Conservation (phyloP, 2,113 vertebrate species). For the Halichoerus grypus region DNA sequence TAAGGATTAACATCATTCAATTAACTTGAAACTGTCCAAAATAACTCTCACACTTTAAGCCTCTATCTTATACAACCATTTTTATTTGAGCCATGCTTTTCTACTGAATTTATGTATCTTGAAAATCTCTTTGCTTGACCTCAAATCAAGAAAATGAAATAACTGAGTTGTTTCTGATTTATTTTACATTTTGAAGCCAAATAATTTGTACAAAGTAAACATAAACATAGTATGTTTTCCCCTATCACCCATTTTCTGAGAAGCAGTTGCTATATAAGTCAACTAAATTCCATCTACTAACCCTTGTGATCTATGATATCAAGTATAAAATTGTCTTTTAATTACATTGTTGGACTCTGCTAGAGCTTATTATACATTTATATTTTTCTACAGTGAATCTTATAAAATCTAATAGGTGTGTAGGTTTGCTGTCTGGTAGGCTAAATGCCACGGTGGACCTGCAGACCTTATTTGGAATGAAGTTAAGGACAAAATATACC, state of each 20-base stretch:
- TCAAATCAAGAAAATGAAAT: slow-evolving; percentile 38
- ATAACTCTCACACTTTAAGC: not conserved
- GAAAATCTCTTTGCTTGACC: slow-evolving; percentile 40
- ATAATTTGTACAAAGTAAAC: slow-evolving; percentile 72
- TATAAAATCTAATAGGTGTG: slow-evolving; percentile 73
- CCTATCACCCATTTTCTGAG: slow-evolving; percentile 68
- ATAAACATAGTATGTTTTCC: slow-evolving; percentile 68
- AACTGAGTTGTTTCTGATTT: not conserved
- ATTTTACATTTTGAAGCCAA: slow-evolving; percentile 68
- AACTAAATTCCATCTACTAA: slow-evolving; percentile 62
- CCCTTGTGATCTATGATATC: slow-evolving; percentile 70
- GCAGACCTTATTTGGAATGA: slow-evolving; percentile 62
- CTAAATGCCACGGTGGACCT: slow-evolving; percentile 54
- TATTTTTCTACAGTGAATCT: slow-evolving; percentile 71
- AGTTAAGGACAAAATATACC: not conserved
- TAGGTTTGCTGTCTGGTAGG: slow-evolving; percentile 53
- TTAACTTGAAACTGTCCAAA: not conserved
- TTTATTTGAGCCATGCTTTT: slow-evolving; percentile 48
- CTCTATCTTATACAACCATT: not conserved
- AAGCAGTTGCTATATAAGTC: slow-evolving; percentile 73
- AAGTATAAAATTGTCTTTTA: slow-evolving; percentile 75
- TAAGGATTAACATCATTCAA: not conserved
- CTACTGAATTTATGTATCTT: slow-evolving; percentile 61
- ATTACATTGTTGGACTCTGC: slow-evolving; percentile 63
- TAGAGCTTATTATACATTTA: slow-evolving; percentile 64